Evolutionary conservation across 2,113 vertebrate genomes (phyloP).

Genomic region (Polypterus senegalus): DNA sequence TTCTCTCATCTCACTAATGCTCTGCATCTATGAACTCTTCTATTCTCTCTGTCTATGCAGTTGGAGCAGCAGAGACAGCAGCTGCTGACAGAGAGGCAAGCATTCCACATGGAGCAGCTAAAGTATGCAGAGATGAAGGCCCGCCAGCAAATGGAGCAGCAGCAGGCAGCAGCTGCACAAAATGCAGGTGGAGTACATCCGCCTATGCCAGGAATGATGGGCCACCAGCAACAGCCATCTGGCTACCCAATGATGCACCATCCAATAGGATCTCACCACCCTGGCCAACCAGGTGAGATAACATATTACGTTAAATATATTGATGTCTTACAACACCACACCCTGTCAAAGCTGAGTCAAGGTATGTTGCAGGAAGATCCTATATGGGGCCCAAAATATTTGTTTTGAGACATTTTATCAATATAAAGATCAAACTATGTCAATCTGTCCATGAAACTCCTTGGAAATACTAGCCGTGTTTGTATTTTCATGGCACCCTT

Average conservation of each 20-base stretch:
- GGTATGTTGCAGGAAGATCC: no score
- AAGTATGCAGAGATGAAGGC: constrained; percentile 91
- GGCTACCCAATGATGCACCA: constrained; percentile 83
- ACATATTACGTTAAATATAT: no score
- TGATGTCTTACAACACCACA: no score
- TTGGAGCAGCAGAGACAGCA: constrained; percentile 94
- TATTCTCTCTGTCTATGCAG: constrained; percentile 32
- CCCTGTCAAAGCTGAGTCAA: no score
- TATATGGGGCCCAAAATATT: no score
- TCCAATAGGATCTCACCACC: constrained; percentile 78
- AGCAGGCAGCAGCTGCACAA: constrained; percentile 43
- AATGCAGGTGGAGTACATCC: constrained; percentile 28
- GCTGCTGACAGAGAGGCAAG: constrained; percentile 85
- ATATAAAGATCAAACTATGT: no score
- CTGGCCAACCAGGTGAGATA: constrained; percentile 66
- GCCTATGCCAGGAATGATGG: constrained; percentile 55
- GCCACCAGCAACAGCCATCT: constrained; percentile 60
- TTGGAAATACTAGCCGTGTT: no score
- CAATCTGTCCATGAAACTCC: no score
- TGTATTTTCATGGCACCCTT: no score
- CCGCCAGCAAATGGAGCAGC: constrained; percentile 91
- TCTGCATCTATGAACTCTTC: background rate
- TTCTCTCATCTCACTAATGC: accelerated
- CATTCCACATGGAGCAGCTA: constrained; percentile 97
- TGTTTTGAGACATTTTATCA: no score